Evolutionary conservation across 37 sponge, comb jelly and placozoan species (phyloP).

Genomic region (Ephydatia muelleri): DNA sequence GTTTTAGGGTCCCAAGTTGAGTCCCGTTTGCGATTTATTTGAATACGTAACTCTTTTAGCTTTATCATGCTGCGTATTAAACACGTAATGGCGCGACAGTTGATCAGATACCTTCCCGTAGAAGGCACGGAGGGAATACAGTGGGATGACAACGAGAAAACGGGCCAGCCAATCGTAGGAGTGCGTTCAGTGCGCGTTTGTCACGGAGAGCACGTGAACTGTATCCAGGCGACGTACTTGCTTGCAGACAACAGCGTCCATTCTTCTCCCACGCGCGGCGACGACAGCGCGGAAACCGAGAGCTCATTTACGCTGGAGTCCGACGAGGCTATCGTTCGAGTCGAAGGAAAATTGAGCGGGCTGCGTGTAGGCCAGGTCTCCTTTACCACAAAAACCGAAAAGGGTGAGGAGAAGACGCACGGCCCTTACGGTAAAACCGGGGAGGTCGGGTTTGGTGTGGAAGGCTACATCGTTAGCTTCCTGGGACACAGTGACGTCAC

Average conservation of each 20-base stretch:
- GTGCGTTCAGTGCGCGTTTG: not conserved
- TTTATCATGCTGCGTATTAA: no score
- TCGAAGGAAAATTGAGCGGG: not conserved
- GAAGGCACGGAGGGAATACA: not conserved
- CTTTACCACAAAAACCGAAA: not conserved
- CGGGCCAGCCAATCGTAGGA: not conserved
- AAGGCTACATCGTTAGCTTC: constrained; percentile 24
- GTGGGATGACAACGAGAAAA: not conserved
- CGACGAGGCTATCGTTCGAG: not conserved
- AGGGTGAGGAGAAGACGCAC: not conserved
- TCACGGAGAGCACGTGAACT: constrained; percentile 5
- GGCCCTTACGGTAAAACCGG: constrained; percentile 30
- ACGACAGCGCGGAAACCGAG: not conserved
- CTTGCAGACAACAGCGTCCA: not conserved
- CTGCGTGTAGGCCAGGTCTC: not conserved
- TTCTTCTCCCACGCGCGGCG: not conserved
- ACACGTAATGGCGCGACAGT: not conserved
- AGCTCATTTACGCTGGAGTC: not conserved
- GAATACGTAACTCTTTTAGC: no score
- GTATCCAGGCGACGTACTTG: constrained; percentile 1
- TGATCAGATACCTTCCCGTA: not conserved
- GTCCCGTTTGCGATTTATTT: no score
- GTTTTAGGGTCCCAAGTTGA: no score
- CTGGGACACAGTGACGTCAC: not conserved
- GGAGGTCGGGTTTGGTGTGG: not conserved